Conservation (phyloP, 2,113 vertebrate genomes). For the Aegithalos caudatus region DNA sequence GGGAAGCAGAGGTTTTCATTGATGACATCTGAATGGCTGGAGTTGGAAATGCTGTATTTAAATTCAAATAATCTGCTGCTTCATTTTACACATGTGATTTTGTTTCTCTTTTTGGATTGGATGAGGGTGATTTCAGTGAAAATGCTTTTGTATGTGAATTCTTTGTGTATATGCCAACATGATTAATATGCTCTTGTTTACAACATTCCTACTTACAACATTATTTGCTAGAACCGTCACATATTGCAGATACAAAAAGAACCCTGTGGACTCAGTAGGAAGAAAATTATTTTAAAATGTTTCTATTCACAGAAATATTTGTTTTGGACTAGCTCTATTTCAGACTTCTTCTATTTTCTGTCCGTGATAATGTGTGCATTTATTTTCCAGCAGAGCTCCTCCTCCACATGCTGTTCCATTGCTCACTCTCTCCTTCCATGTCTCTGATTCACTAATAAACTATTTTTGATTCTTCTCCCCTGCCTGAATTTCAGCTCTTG, state of each 20-base stretch:
- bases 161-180: background rate
- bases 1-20: background rate
- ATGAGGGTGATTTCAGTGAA: background rate
- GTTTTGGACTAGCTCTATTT: conserved; percentile 1
- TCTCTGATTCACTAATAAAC: conserved; percentile 35
- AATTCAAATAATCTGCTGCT: background rate
- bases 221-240: background rate
- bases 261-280: background rate
- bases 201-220: background rate
- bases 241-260: background rate
- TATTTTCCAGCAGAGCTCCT: conserved; percentile 15
- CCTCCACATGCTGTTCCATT: background rate
- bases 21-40: background rate
- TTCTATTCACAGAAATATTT: background rate
- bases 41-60: background rate
- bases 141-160: background rate
- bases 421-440: background rate
- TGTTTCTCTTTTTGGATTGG: background rate
- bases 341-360: background rate
- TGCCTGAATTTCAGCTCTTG: background rate
- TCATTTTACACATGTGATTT: background rate
- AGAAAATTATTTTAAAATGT: background rate
- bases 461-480: background rate
- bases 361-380: background rate
- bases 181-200: conserved; percentile 8